Evolutionary conservation across 2,888 invertebrate species (phyloP).

Genomic region (Noctua janthina): DNA sequence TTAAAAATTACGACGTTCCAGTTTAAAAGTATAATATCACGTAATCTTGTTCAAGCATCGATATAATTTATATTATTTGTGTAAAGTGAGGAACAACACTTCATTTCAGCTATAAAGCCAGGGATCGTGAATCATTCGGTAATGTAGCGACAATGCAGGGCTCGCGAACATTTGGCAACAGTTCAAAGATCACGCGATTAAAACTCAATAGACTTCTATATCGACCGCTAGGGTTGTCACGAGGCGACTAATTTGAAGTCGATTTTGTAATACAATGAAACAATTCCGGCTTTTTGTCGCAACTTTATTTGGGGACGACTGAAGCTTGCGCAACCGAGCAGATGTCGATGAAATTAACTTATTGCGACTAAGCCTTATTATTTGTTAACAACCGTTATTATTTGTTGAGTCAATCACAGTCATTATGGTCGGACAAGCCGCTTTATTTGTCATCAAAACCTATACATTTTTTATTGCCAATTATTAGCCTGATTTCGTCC

Average conservation of each 20-base stretch:
- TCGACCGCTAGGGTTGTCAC: slow-evolving; percentile 83
- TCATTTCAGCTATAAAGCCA: slow-evolving; percentile 63
- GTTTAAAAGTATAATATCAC: slow-evolving; percentile 69
- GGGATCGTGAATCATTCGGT: slow-evolving; percentile 70
- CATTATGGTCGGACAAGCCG: slow-evolving; percentile 77
- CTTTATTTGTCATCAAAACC: slow-evolving; percentile 78
- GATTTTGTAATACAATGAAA: slow-evolving; percentile 83
- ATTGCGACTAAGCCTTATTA: slow-evolving; percentile 83
- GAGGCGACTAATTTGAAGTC: slow-evolving; percentile 83
- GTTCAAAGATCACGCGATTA: slow-evolving; percentile 87
- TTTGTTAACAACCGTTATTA: slow-evolving; percentile 85
- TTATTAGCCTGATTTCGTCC: slow-evolving; percentile 61
- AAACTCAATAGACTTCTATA: slow-evolving; percentile 84
- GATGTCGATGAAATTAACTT: slow-evolving; percentile 82
- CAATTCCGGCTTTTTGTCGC: slow-evolving; percentile 77
- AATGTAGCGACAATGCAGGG: slow-evolving; percentile 67
- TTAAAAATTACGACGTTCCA: slow-evolving; percentile 72
- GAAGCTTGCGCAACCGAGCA: slow-evolving; percentile 77
- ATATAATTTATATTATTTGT: slow-evolving; percentile 61
- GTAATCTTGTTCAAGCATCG: slow-evolving; percentile 61
- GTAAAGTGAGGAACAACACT: slow-evolving; percentile 56
- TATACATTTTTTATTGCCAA: slow-evolving; percentile 64
- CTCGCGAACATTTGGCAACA: slow-evolving; percentile 81
- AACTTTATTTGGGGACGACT: slow-evolving; percentile 82
- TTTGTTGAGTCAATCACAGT: slow-evolving; percentile 81